phyloP scores from a whole-genome alignment of 2,113 vertebrate species.

The Nesospiza acunhae region DNA sequence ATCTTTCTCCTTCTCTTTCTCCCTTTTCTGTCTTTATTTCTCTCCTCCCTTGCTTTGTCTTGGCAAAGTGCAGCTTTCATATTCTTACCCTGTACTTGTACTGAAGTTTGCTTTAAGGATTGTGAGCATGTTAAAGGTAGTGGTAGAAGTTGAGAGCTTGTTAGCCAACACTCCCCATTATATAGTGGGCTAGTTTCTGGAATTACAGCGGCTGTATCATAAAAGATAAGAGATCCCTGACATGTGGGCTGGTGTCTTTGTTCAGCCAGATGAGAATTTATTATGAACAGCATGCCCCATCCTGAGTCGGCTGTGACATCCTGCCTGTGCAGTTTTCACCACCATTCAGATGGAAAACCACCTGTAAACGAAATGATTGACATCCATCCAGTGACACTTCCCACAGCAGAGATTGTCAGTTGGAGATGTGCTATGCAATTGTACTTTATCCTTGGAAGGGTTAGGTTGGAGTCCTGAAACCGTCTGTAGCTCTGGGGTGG shows the following conservation, averaged over 20 bases:
- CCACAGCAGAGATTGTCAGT: accelerated
- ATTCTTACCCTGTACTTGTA: not conserved
- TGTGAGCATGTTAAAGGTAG: not conserved
- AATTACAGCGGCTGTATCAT: not conserved
- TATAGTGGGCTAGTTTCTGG: not conserved
- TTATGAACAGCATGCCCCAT: not conserved
- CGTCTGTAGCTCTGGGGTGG: too few species aligned
- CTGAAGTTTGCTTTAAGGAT: not conserved
- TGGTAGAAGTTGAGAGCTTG: not conserved
- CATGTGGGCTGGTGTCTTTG: not conserved
- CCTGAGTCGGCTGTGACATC: not conserved
- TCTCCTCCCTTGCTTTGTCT: not conserved
- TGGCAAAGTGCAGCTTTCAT: not conserved
- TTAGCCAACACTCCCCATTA: not conserved
- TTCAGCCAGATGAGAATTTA: not conserved
- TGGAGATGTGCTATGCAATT: not conserved
- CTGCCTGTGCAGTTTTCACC: not conserved
- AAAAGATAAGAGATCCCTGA: not conserved
- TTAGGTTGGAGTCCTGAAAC: not conserved
- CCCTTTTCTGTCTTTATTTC: not conserved
- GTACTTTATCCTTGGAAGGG: not conserved
- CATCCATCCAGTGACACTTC: not conserved
- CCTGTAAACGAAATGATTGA: accelerated
- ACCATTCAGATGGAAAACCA: not conserved
- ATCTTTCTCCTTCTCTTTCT: not conserved